phyloP scores from a whole-genome alignment of 2,797 vertebrate species.

The Chaunax sp. region DNA sequence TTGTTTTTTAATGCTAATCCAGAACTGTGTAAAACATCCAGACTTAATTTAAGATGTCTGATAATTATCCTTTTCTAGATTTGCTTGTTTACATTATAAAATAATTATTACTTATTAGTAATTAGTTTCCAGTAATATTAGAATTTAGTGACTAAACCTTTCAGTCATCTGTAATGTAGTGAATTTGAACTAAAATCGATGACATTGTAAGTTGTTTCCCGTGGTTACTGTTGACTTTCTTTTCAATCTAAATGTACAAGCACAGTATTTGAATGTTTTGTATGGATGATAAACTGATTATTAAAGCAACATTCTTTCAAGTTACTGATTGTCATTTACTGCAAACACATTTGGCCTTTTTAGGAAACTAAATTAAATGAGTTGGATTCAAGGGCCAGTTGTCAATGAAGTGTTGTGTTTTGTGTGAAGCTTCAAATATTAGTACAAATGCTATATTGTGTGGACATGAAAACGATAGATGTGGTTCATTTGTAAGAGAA shows the following conservation, averaged over 20 bases:
- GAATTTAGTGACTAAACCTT: conserved; percentile 11
- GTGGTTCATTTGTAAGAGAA: conserved; percentile 54
- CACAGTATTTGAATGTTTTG: background rate
- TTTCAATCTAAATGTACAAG: conserved; percentile 1
- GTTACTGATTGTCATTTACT: conserved; percentile 41
- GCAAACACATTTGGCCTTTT: conserved; percentile 12
- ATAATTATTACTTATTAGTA: too few relatives aligned
- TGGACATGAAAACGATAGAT: conserved; percentile 44
- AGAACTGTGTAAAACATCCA: conserved; percentile 1
- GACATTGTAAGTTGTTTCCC: background rate
- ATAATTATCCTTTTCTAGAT: background rate
- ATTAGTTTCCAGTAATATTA: conserved; percentile 2
- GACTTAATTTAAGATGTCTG: background rate
- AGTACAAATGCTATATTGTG: conserved; percentile 24
- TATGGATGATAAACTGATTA: background rate
- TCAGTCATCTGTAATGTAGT: conserved; percentile 14
- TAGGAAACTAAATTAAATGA: background rate
- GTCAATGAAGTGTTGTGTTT: conserved; percentile 14
- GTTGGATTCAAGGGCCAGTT: background rate
- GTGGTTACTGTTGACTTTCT: background rate
- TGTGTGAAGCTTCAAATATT: conserved; percentile 47
- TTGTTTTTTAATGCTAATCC: background rate
- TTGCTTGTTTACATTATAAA: background rate
- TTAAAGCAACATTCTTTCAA: background rate
- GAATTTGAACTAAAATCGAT: conserved; percentile 11